phyloP scores from a whole-genome alignment of 1,140 invertebrate species.

The Vanessa atalanta region DNA sequence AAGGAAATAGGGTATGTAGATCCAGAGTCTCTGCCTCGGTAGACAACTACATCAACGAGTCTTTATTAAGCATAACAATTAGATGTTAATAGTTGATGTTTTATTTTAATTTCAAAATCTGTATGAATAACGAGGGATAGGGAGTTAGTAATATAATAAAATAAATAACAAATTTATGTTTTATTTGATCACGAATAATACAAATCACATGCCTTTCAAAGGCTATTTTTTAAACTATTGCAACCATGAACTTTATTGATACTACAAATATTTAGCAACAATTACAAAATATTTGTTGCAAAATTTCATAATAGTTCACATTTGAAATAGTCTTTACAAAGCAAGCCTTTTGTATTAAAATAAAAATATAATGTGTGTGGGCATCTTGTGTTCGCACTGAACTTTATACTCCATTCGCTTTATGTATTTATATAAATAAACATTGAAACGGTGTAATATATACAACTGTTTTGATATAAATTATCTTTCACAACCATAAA shows the following conservation, averaged over 20 bases:
- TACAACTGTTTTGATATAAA: slow-evolving; percentile 51
- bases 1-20: too few relatives aligned
- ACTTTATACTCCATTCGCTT: background rate
- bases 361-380: slow-evolving; percentile 32
- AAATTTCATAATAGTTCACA: slow-evolving; percentile 22
- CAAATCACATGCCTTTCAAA: slow-evolving; percentile 67
- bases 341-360: slow-evolving; percentile 20
- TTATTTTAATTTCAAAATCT: too few relatives aligned
- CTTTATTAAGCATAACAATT: too few relatives aligned
- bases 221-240: slow-evolving; percentile 40
- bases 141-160: slow-evolving; percentile 33
- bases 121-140: too few relatives aligned
- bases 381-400: slow-evolving; percentile 20
- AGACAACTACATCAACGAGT: too few relatives aligned
- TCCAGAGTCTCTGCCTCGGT: too few relatives aligned
- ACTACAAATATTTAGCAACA: background rate
- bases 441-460: slow-evolving; percentile 33
- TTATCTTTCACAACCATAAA: slow-evolving; percentile 71
- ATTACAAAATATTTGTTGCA: background rate
- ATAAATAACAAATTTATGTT: slow-evolving; percentile 58
- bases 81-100: too few relatives aligned
- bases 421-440: slow-evolving; percentile 14
- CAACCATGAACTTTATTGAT: slow-evolving; percentile 33
- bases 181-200: slow-evolving; percentile 66
- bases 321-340: slow-evolving; percentile 33